Conservation (phyloP, 2,888 invertebrate species). For the Anarsia innoxiella region DNA sequence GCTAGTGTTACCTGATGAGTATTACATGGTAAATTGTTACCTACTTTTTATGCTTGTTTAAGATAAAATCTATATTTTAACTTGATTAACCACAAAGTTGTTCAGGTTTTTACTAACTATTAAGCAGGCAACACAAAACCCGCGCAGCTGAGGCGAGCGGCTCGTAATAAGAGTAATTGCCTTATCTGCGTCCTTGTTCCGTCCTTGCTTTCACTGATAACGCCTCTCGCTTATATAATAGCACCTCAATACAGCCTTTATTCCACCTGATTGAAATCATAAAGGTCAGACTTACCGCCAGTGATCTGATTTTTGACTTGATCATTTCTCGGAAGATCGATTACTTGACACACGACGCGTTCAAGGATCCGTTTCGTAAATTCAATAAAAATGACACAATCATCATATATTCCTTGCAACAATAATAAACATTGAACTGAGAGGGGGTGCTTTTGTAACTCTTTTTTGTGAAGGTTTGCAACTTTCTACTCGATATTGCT, state of each 20-base stretch:
- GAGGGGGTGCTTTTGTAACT: no score
- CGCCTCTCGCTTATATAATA: constrained; percentile 44
- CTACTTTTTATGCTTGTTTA: background rate
- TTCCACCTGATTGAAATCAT: background rate
- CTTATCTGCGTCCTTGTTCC: constrained; percentile 59
- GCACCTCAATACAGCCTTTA: no score
- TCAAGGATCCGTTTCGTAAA: background rate
- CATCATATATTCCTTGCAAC: no score
- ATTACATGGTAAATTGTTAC: background rate
- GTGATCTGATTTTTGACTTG: constrained; percentile 5
- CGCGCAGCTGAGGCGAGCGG: constrained; percentile 32
- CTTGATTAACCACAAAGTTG: background rate
- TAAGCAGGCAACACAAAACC: constrained; percentile 16
- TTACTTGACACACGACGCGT: constrained; percentile 1
- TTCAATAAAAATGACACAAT: no score
- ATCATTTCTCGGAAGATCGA: constrained; percentile 9
- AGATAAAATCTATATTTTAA: background rate
- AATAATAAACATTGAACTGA: no score
- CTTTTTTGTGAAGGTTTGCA: no score
- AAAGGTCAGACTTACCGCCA: background rate
- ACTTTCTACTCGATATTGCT: no score
- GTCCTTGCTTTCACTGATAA: constrained; percentile 74
- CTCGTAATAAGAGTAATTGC: constrained; percentile 59
- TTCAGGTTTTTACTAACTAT: background rate
- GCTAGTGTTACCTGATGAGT: background rate